phyloP scores from a whole-genome alignment of 2,797 vertebrate genomes.

The Tenualosa ilisha region DNA sequence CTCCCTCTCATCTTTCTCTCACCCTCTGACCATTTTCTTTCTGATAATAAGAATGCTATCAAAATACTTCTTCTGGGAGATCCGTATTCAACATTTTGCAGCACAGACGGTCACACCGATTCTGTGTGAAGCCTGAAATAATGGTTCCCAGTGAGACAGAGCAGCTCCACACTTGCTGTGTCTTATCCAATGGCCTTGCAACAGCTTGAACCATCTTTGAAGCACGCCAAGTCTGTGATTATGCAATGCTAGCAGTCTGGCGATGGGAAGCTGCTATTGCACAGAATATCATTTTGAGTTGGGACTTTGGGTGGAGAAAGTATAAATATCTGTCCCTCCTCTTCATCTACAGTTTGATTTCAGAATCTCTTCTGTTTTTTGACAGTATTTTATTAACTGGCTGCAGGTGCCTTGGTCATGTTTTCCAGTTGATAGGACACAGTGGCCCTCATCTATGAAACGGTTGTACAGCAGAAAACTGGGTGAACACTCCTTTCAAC shows the following conservation, averaged over 20 bases:
- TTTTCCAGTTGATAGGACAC: neutral
- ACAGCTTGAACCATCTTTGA: slow-evolving; percentile 19
- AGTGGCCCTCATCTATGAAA: neutral
- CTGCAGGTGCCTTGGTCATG: neutral
- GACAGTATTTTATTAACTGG: neutral
- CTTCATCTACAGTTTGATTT: neutral
- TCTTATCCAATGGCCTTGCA: slow-evolving; percentile 15
- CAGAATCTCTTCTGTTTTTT: neutral
- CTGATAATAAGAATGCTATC: neutral
- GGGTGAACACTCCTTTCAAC: too few relatives aligned
- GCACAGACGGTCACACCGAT: neutral
- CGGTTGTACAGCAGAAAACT: too few relatives aligned
- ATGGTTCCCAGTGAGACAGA: slow-evolving; percentile 1
- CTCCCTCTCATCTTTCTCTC: neutral
- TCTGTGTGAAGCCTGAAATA: slow-evolving; percentile 15
- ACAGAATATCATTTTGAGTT: slow-evolving; percentile 1
- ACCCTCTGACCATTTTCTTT: neutral
- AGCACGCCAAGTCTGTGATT: slow-evolving; percentile 31
- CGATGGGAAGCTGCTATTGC: slow-evolving; percentile 16
- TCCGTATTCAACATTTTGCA: neutral
- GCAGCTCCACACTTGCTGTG: neutral
- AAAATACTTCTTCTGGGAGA: neutral
- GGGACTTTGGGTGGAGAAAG: neutral
- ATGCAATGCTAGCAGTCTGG: slow-evolving; percentile 23
- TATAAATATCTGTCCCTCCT: neutral